Evolutionary conservation across 2,888 invertebrate species (phyloP).

Genomic region (Synanthedon vespiformis): DNA sequence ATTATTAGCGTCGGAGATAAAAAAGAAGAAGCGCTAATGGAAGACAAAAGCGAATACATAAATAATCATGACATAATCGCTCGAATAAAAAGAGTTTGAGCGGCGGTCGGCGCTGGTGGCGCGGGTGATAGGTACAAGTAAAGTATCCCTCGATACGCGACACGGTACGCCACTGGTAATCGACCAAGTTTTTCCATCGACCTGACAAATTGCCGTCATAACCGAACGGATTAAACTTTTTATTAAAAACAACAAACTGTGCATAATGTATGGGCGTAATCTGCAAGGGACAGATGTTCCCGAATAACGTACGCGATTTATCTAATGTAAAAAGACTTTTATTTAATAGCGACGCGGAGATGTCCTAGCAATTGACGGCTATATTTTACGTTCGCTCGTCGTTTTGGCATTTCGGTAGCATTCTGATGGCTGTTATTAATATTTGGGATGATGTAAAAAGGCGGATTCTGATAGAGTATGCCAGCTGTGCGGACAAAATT

Average conservation of each 20-base stretch:
- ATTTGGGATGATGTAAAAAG: conserved; percentile 53
- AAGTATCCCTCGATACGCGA: conserved; percentile 26
- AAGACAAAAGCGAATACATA: conserved; percentile 63
- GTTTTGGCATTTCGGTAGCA: conserved; percentile 47
- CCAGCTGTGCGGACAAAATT: conserved; percentile 45
- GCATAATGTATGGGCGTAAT: conserved; percentile 68
- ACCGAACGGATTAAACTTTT: conserved; percentile 70
- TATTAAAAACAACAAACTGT: conserved; percentile 70
- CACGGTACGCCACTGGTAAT: conserved; percentile 47
- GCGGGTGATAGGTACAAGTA: conserved; percentile 27
- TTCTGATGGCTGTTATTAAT: conserved; percentile 61
- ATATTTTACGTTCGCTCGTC: conserved; percentile 56
- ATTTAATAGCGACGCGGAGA: conserved; percentile 64
- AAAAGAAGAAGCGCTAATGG: conserved; percentile 52
- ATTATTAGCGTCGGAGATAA: conserved; percentile 37
- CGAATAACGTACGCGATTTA: conserved; percentile 65
- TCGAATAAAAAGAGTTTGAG: conserved; percentile 35
- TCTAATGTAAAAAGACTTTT: conserved; percentile 69
- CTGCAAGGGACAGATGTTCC: conserved; percentile 68
- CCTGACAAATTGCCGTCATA: conserved; percentile 68
- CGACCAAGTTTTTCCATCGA: conserved; percentile 66
- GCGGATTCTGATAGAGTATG: conserved; percentile 48
- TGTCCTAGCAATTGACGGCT: conserved; percentile 59
- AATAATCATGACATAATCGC: conserved; percentile 61
- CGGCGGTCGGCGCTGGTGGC: conserved; percentile 11